Evolutionary conservation across 2,113 vertebrate genomes (phyloP).

Genomic region (Chloroceryle aenea): DNA sequence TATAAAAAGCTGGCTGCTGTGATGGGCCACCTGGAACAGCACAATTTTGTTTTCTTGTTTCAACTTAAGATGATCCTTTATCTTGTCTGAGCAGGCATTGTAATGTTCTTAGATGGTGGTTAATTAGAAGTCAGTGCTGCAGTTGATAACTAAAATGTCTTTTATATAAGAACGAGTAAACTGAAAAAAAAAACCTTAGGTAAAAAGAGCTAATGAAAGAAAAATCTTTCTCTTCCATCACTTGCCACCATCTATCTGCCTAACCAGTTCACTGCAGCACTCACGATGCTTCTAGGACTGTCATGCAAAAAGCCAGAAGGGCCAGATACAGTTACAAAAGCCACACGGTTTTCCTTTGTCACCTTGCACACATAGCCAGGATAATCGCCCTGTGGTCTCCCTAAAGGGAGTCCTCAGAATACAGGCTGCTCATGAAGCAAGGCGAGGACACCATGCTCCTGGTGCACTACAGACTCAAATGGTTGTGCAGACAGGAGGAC

Average conservation of each 20-base stretch:
- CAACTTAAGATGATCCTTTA: background rate
- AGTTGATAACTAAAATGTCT: background rate
- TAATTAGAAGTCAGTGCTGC: background rate
- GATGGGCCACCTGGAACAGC: background rate
- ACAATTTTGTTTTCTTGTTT: background rate
- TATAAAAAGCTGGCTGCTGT: background rate
- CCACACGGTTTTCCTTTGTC: background rate
- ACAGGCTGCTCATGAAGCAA: background rate
- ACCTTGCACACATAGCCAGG: background rate
- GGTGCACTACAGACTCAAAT: accelerated
- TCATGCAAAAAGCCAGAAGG: background rate
- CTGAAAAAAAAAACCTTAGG: background rate
- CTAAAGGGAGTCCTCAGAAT: background rate
- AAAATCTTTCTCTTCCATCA: background rate
- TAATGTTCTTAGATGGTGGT: background rate
- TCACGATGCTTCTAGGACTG: accelerated
- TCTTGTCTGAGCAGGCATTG: background rate
- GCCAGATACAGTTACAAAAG: background rate
- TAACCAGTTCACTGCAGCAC: background rate
- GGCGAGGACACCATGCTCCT: background rate
- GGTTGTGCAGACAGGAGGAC: background rate
- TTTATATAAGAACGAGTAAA: background rate
- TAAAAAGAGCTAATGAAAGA: background rate
- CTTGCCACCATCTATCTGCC: background rate
- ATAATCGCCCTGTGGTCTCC: background rate